These are phyloP conservation scores for Siniperca undulata DNA, from an alignment of 2,797 vertebrate genomes.

Conservation along the genomic window DNA sequence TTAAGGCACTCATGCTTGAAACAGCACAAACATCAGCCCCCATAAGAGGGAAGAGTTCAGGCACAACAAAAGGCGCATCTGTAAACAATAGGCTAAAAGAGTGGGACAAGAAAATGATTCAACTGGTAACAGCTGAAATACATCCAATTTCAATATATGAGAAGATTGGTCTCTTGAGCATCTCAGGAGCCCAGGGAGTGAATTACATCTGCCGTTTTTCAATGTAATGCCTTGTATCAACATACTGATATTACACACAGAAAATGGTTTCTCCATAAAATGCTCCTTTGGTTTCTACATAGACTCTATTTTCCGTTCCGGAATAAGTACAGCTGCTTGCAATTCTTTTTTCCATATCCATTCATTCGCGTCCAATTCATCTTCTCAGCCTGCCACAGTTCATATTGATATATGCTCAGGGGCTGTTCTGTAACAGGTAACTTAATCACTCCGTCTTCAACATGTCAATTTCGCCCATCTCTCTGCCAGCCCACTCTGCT, in stretches of 20 bases:
- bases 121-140: slow-evolving; percentile 67
- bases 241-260: slow-evolving; percentile 61
- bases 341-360: slow-evolving; percentile 53
- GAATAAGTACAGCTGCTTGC: slow-evolving; percentile 58
- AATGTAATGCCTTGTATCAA: slow-evolving; percentile 65
- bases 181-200: slow-evolving; percentile 60
- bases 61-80: slow-evolving; percentile 71
- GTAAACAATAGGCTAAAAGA: slow-evolving; percentile 76
- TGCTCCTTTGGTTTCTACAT: slow-evolving; percentile 62
- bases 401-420: slow-evolving; percentile 78
- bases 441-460: slow-evolving; percentile 76
- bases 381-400: slow-evolving; percentile 71
- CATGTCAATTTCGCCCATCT: slow-evolving; percentile 71
- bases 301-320: slow-evolving; percentile 55
- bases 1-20: slow-evolving; percentile 70
- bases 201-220: slow-evolving; percentile 73
- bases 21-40: slow-evolving; percentile 71
- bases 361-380: slow-evolving; percentile 71
- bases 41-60: slow-evolving; percentile 69
- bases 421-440: slow-evolving; percentile 74
- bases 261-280: slow-evolving; percentile 71
- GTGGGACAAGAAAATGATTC: slow-evolving; percentile 72
- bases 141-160: slow-evolving; percentile 74
- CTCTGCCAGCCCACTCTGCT: slow-evolving; percentile 39
- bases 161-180: slow-evolving; percentile 76